Conservation (phyloP, 2,888 invertebrate genomes). For the Dolomedes plantarius region DNA sequence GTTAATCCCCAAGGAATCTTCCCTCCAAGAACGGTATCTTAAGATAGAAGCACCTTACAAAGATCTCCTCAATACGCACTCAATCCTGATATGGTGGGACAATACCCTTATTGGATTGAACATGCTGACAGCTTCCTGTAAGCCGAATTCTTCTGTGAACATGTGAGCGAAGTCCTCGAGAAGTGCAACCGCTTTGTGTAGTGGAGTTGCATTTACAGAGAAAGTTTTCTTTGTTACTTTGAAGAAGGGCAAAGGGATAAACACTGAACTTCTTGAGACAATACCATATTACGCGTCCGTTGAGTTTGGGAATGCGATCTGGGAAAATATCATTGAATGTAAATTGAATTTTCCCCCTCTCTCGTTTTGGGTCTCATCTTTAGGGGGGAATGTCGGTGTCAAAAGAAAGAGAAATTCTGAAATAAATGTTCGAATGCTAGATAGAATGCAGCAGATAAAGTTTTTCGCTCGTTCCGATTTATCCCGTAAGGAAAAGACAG, state of each 20-base stretch:
- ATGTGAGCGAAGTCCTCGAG: constrained; percentile 27
- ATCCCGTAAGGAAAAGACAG: neutral
- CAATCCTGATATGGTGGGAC: constrained; percentile 38
- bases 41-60: neutral
- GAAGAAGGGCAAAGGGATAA: constrained; percentile 27
- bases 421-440: constrained; percentile 3
- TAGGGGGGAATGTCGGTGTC: neutral
- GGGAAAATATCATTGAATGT: neutral
- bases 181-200: constrained; percentile 33
- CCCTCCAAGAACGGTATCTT: too few relatives aligned
- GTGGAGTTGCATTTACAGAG: neutral
- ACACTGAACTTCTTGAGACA: constrained; percentile 8
- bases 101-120: constrained; percentile 55
- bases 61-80: neutral
- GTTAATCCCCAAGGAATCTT: too few relatives aligned
- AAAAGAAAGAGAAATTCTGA: constrained; percentile 5
- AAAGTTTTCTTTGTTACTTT: neutral
- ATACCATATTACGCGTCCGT: neutral
- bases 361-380: neutral
- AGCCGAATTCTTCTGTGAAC: constrained; percentile 18
- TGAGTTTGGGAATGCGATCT: neutral
- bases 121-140: constrained; percentile 21
- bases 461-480: neutral
- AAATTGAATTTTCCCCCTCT: neutral
- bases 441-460: constrained; percentile 11